Percentiles rank a stretch among this genome's conserved stretches.
phyloP scores from a whole-genome alignment of 1,140 invertebrate genomes.

The Ericerus pela region DNA sequence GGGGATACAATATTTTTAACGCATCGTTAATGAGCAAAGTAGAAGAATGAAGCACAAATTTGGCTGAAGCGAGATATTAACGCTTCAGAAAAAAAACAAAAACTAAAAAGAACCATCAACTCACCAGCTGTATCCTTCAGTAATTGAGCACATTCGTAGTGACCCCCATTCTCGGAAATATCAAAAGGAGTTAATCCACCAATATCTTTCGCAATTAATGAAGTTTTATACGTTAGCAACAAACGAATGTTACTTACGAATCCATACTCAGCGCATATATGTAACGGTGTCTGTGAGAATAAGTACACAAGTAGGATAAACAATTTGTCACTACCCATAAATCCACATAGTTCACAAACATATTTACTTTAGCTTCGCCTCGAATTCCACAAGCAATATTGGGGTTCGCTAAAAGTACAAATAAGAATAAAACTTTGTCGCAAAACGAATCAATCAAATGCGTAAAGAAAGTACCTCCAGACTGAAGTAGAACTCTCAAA shows the following conservation, averaged over 20 bases:
- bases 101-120: slow-evolving; percentile 20
- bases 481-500: slow-evolving; percentile 50
- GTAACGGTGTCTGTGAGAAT: slow-evolving; percentile 51
- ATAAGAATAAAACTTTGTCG: not conserved
- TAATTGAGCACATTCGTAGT: slow-evolving; percentile 45
- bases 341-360: slow-evolving; percentile 12
- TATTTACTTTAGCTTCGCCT: slow-evolving; percentile 40
- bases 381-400: slow-evolving; percentile 49
- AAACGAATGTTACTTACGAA: slow-evolving; percentile 50
- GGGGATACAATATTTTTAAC: not conserved
- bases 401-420: slow-evolving; percentile 41
- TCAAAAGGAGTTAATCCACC: slow-evolving; percentile 54
- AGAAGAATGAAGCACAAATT: not conserved
- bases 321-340: not conserved
- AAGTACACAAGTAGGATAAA: slow-evolving; percentile 11
- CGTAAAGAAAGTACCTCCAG: slow-evolving; percentile 43
- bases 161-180: slow-evolving; percentile 55
- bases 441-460: slow-evolving; percentile 13
- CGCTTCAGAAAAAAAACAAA: not conserved
- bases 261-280: slow-evolving; percentile 66
- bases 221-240: slow-evolving; percentile 50
- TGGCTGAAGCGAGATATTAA: not conserved
- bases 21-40: not conserved
- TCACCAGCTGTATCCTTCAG: slow-evolving; percentile 53
- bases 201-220: slow-evolving; percentile 44